These are phyloP conservation scores for Kuschelorhynchus macadamiae DNA, from an alignment of 2,888 invertebrate genomes.

Conservation along the genomic window DNA sequence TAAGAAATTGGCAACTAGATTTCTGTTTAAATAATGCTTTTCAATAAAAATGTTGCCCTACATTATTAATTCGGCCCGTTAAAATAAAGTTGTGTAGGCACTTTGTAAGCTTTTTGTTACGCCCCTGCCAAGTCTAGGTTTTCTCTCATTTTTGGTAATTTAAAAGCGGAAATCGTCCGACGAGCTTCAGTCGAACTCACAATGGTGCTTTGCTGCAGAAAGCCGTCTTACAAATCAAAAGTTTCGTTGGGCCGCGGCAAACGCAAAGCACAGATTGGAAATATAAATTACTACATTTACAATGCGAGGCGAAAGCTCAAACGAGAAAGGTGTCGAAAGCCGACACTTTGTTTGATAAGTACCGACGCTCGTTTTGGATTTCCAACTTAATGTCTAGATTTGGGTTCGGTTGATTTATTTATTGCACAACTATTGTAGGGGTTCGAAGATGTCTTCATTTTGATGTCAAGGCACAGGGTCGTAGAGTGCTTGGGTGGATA, in stretches of 20 bases:
- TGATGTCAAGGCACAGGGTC: too few relatives aligned
- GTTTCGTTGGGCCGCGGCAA: constrained; percentile 20
- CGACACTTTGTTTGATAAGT: constrained; percentile 30
- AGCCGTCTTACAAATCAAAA: constrained; percentile 22
- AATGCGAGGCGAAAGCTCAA: constrained; percentile 24
- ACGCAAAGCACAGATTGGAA: constrained; percentile 22
- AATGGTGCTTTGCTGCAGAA: constrained; percentile 20
- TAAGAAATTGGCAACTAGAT: too few relatives aligned
- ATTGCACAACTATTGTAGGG: constrained; percentile 9
- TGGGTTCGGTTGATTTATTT: constrained; percentile 9
- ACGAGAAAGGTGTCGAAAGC: constrained; percentile 37
- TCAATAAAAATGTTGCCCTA: too few relatives aligned
- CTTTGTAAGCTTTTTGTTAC: too few relatives aligned
- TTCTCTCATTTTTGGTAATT: constrained; percentile 22
- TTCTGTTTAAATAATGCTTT: neutral
- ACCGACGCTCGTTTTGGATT: constrained; percentile 6
- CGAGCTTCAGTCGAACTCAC: constrained; percentile 9
- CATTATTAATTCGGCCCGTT: too few relatives aligned
- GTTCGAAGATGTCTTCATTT: too few relatives aligned
- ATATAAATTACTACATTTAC: constrained; percentile 39
- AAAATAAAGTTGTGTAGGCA: too few relatives aligned
- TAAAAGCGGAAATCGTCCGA: constrained; percentile 17
- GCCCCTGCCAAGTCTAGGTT: neutral
- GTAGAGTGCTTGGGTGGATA: too few relatives aligned
- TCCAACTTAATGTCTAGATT: neutral